Percentiles rank a stretch among this genome's conserved stretches.
Conservation (phyloP, 2,113 vertebrate genomes). For the Pseudorasbora parva region DNA sequence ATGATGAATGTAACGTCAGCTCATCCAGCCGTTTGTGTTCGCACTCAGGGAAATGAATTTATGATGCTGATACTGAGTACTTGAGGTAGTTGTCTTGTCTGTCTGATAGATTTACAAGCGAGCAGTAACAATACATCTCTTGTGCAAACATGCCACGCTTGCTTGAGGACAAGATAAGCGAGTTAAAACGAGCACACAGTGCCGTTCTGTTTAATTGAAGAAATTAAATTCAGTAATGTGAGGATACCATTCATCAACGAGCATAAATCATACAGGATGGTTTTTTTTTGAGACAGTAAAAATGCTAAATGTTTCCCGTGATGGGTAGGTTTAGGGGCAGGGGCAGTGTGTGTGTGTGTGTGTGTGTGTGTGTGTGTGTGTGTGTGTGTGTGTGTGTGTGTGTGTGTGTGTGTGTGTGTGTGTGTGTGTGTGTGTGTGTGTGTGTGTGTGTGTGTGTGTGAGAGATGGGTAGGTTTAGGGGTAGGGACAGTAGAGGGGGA, state of each 20-base stretch:
- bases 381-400: too few relatives aligned
- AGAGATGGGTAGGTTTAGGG: too few relatives aligned
- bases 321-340: too few relatives aligned
- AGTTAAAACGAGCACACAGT: background rate
- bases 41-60: background rate
- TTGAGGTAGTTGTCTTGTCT: background rate
- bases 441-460: too few relatives aligned
- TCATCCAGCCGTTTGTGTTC: background rate
- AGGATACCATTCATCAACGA: background rate
- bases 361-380: too few relatives aligned
- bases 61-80: background rate
- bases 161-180: background rate
- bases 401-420: too few relatives aligned
- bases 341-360: too few relatives aligned
- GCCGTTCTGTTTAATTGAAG: background rate
- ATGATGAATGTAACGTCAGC: background rate
- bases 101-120: background rate
- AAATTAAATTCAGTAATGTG: background rate
- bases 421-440: too few relatives aligned
- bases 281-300: too few relatives aligned
- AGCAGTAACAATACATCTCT: background rate
- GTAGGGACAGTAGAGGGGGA: too few relatives aligned
- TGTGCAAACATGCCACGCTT: background rate
- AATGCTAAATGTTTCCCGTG: too few relatives aligned
- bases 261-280: too few relatives aligned